Conservation (phyloP, 37 sponge, comb jelly and placozoan species). For the Lycopodina hypogea region DNA sequence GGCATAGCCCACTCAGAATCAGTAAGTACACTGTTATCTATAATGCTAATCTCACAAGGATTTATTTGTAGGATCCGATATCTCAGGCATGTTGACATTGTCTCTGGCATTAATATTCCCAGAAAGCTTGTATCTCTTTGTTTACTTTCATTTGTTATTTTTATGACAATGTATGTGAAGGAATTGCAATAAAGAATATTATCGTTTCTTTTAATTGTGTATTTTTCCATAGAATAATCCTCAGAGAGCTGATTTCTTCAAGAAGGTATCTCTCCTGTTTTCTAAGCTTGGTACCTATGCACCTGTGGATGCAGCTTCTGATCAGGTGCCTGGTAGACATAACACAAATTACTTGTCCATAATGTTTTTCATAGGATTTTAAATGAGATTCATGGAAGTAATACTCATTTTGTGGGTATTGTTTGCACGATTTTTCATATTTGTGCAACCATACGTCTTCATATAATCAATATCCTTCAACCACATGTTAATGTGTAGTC, state of each 20-base stretch:
- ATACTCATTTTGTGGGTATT: too few relatives aligned
- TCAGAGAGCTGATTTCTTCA: conserved; percentile 40
- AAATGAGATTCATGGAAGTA: too few relatives aligned
- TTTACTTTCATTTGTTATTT: not conserved
- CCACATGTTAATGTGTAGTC: too few relatives aligned
- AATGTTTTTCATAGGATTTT: too few relatives aligned
- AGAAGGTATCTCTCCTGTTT: conserved; percentile 50
- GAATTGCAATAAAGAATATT: not conserved
- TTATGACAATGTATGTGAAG: not conserved
- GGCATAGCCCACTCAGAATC: conserved; percentile 60
- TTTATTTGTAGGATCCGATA: too few relatives aligned
- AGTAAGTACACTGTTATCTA: conserved; percentile 56
- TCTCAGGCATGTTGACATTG: too few relatives aligned
- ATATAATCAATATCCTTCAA: too few relatives aligned
- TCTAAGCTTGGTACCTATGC: conserved; percentile 39
- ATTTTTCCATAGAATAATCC: conserved; percentile 40
- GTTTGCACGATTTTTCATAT: too few relatives aligned
- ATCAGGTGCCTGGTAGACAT: conserved; percentile 58
- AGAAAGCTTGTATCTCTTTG: not conserved
- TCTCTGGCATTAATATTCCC: not conserved
- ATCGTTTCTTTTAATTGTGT: not conserved
- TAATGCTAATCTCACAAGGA: too few relatives aligned
- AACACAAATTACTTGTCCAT: too few relatives aligned
- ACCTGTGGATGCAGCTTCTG: conserved; percentile 70
- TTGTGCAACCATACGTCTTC: too few relatives aligned